Evolutionary conservation across 1,140 invertebrate species (phyloP).

Genomic region (Orius laevigatus): DNA sequence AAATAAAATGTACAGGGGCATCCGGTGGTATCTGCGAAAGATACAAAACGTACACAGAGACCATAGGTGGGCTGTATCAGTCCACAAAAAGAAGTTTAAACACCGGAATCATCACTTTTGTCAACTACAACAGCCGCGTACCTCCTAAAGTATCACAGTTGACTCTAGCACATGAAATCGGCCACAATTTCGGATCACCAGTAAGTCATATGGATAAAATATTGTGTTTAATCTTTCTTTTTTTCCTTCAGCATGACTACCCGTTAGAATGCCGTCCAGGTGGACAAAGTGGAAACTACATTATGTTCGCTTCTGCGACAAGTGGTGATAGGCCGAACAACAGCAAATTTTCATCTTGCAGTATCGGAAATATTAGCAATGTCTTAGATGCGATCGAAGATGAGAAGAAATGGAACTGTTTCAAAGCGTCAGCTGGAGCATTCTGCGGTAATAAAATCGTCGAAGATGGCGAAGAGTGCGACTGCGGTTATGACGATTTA

Average conservation of each 20-base stretch:
- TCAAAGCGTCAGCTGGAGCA: conserved; percentile 73
- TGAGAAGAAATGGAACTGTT: conserved; percentile 90
- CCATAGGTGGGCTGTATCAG: conserved; percentile 79
- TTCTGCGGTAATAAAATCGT: conserved; percentile 99
- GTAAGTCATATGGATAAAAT: conserved; percentile 34
- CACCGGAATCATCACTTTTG: conserved; percentile 97
- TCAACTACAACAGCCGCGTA: conserved; percentile 95
- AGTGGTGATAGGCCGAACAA: conserved; percentile 88
- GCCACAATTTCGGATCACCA: conserved; percentile 97
- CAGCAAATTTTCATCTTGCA: conserved; percentile 85
- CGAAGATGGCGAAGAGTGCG: conserved; percentile 93
- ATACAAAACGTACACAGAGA: conserved; percentile 93
- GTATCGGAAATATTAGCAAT: conserved; percentile 85
- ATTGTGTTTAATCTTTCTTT: conserved; percentile 1
- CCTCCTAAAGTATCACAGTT: conserved; percentile 93
- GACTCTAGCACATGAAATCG: conserved; percentile 96
- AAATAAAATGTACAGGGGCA: too few species aligned
- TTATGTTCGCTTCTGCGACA: conserved; percentile 95
- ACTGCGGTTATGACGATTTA: conserved; percentile 89
- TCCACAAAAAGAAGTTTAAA: conserved; percentile 88
- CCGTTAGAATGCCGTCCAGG: conserved; percentile 81
- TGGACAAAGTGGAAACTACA: conserved; percentile 78
- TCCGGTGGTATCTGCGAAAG: conserved; percentile 98
- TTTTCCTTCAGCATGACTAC: conserved; percentile 71
- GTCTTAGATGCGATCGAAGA: conserved; percentile 83